Evolutionary conservation across 2,888 invertebrate genomes (phyloP), one percentile per base, ranked within the genome.

Genomic region (Halictus quadricinctus): DNA sequence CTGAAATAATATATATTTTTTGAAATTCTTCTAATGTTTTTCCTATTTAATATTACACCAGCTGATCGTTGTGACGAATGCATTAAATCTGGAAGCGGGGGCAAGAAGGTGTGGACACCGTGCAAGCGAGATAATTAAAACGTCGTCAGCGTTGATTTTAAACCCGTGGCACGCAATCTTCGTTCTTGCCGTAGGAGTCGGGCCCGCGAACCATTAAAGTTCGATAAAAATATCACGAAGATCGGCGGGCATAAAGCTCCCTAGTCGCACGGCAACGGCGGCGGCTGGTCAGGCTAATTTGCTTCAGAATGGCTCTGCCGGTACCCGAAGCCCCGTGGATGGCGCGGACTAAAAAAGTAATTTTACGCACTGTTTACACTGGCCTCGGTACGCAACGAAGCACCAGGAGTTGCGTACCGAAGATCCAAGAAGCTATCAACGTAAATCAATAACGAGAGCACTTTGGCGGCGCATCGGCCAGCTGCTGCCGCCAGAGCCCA

Each of bases 371-470:
- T 91, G 90, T 91, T 90, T 91, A 89, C 91, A 91, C 88, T 90
- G 87, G 82, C 81, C 81, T 85, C 83, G 85, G 82, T 83, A 73
- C 83, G 79, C 79, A 77, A 76, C 76, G 83, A 43, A 72, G 84
- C 72, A 66, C 78, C 76, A 82, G 85, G 75, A 84, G 81, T 82
- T 72, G 80, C 76, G 78, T 70, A 83, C 83, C 72, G 81, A 89
- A 84, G 88, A 89, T 90, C 89, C 89, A 88, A 90, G 91, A 93
- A 91, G 90, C 93, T 93, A 93, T 93, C 93, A 92, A 93, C 93
- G 93, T 93, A 93, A 93, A 93, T 93, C 93, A 93, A 93, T 93
- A 93, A 93, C 91, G 90, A 88, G 92, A 92, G 91, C 92, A 93
- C 93, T 92, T 93, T 90, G 91, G 90, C 92, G 90, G 91, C 91